Percentiles rank a stretch among this genome's conserved stretches.
phyloP scores from a whole-genome alignment of 2,888 invertebrate species.

The Lordiphosa andalusiaca region DNA sequence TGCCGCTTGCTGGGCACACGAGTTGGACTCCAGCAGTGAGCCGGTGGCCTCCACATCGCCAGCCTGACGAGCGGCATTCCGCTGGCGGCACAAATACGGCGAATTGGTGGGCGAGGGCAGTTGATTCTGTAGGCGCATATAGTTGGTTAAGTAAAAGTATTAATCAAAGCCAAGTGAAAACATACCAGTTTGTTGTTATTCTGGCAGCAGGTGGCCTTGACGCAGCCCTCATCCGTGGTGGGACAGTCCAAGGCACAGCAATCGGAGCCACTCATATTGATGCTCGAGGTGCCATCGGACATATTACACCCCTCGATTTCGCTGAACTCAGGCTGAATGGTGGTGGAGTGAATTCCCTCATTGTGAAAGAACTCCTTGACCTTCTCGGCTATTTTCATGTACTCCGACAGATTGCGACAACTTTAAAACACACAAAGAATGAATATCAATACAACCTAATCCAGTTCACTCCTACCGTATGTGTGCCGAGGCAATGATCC shows the following conservation, averaged over 20 bases:
- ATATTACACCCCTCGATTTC: constrained; percentile 84
- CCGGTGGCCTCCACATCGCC: constrained; percentile 79
- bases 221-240: constrained; percentile 90
- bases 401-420: constrained; percentile 95
- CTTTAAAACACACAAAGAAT: constrained; percentile 79
- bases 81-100: constrained; percentile 90
- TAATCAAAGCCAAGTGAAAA: neutral
- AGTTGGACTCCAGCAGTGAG: constrained; percentile 76
- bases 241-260: constrained; percentile 93
- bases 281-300: constrained; percentile 80
- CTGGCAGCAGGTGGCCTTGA: constrained; percentile 91
- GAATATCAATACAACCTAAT: neutral
- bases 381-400: constrained; percentile 97
- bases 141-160: too few relatives aligned
- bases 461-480: constrained; percentile 84
- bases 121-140: constrained; percentile 75
- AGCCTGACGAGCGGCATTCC: constrained; percentile 84
- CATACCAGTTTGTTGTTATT: constrained; percentile 79
- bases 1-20: constrained; percentile 58
- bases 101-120: constrained; percentile 89
- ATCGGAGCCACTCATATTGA: constrained; percentile 82
- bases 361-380: constrained; percentile 99
- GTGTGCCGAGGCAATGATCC: constrained; percentile 98
- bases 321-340: constrained; percentile 98
- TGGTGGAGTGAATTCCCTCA: constrained; percentile 98